Conservation (phyloP, 1,140 invertebrate genomes). For the Lepidurus packardi region DNA sequence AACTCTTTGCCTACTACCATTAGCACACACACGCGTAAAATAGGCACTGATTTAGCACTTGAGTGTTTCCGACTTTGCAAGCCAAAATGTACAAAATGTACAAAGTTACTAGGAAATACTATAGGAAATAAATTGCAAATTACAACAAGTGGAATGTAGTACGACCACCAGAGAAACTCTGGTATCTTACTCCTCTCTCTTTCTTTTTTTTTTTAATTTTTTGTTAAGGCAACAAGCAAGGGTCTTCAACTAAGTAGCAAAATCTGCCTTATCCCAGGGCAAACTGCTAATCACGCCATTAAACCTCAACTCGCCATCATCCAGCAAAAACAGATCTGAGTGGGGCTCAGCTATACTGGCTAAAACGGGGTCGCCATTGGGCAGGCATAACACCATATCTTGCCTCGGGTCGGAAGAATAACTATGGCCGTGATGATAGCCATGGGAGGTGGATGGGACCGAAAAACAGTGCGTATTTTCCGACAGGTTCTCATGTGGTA, state of each 20-base stretch:
- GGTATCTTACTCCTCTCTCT: background rate
- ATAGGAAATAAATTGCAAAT: conserved; percentile 6
- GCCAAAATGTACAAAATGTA: conserved; percentile 9
- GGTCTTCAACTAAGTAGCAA: conserved; percentile 50
- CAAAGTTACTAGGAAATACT: background rate
- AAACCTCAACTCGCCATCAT: conserved; percentile 59
- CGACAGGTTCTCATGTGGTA: conserved; percentile 45
- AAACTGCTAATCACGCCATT: conserved; percentile 49
- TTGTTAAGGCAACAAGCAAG: background rate
- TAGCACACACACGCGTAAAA: conserved; percentile 1
- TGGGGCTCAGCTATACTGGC: conserved; percentile 58
- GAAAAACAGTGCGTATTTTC: conserved; percentile 22
- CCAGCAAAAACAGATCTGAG: conserved; percentile 60
- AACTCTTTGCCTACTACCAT: background rate
- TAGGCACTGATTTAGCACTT: conserved; percentile 18
- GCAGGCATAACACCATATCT: conserved; percentile 36
- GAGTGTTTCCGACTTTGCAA: conserved; percentile 5
- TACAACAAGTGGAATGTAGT: conserved; percentile 5
- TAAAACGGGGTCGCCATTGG: conserved; percentile 53
- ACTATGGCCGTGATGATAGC: background rate
- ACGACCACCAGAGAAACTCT: background rate
- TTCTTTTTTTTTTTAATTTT: background rate
- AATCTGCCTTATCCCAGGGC: conserved; percentile 59
- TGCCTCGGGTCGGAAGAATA: background rate
- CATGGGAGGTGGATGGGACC: conserved; percentile 23